Evolutionary conservation across 1,140 invertebrate species (phyloP), one percentile per base, ranked within the genome.

Genomic region (Drosophila ercepeae): DNA sequence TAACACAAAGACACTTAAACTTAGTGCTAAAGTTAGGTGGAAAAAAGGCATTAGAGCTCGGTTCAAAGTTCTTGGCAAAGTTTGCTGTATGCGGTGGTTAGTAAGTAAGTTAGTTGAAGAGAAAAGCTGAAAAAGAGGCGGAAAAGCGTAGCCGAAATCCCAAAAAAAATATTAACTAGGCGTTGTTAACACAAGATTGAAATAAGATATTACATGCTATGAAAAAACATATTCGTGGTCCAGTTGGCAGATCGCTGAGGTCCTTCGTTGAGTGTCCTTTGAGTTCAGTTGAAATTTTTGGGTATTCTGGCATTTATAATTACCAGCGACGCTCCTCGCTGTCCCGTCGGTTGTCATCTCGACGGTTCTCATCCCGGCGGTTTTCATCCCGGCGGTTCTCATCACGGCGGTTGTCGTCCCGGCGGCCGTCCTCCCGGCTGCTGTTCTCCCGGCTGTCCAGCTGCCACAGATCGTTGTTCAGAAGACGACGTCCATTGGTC

Each of bases 1-100:
- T 74, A 55, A 45, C 64, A 61, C 65, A 76, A 72, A 81, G 72
- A 88, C 69, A 82, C 74, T 74, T 77, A 63, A 63, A 65, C 82
- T 88, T 86, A 86, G 9, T 3, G 23, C 52, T 82, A 75, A 58
- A 48, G 60, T 75, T 75, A 75, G 49, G 19, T 8, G 13, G 18
- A 36, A 7, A 29, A 57, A 32, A 67, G 42, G 58, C 36, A 41
- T 48, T 57, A 67, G 25, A 60, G 78, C 54, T 65, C 53, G 67
- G 52, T 53, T 81, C 68, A 73, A 39, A 25, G 64, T 81, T 64
- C 46, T 55, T 65, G 71, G 71, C 61, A 49, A 8, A 57, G 34
- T 54, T 67, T 68, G 64, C 64, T 68, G 64, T 68, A 68, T 68
- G 64, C 60, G 39, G 53, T 67, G 25, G 41, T 34, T 32, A 39